Base-by-base conservation (phyloP, 1,140 invertebrate genomes). In the Tribolium castaneum region DNA sequence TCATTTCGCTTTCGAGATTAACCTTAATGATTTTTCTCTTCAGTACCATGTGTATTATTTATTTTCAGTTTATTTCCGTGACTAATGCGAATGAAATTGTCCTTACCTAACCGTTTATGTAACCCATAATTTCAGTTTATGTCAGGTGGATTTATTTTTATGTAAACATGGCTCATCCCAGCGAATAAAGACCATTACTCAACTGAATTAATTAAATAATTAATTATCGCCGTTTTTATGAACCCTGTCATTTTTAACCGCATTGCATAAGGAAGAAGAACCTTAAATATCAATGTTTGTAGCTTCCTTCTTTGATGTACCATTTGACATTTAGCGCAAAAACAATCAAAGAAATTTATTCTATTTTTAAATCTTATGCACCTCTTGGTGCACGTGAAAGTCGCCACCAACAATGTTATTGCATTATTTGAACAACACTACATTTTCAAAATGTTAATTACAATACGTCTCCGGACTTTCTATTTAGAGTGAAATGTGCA, bases 31-130 rank as follows among this genome's bases (percentile, higher is more conserved):
- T 66, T 66, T 66, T 66, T 35, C 7, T 39, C 13, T 34, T 12
- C 13, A 16, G 1, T 66, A 66, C 3, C 34, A 12, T 30, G 10
- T 16, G 14, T 56, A 30, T 19, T 19, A 19, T 62, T 62, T 62
- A 62, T 62, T 62, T 62, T 62, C 34, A 22, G 56, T 30, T 10
- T 25, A 30, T 62, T 62, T 62, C 22, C 56, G 59, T 66, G 30
- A 34, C 59, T 66, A 66, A 66, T 66, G 59, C 30, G 59, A 66
- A 35, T 35, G 59, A 66, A 66, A 66, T 66, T 66, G 59, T 66
- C 59, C 59, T 66, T 66, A 66, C 59, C 59, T 66, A 66, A 66
- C 25, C n/a, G n/a, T 66, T 66, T 66, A 66, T 66, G 30, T 66
- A 66, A 66, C 59, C 34, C 30, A 10, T 66, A 34, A 66, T 66